These are phyloP conservation scores for Odontothrips loti DNA, from an alignment of 2,888 invertebrate genomes.

Conservation along the genomic window DNA sequence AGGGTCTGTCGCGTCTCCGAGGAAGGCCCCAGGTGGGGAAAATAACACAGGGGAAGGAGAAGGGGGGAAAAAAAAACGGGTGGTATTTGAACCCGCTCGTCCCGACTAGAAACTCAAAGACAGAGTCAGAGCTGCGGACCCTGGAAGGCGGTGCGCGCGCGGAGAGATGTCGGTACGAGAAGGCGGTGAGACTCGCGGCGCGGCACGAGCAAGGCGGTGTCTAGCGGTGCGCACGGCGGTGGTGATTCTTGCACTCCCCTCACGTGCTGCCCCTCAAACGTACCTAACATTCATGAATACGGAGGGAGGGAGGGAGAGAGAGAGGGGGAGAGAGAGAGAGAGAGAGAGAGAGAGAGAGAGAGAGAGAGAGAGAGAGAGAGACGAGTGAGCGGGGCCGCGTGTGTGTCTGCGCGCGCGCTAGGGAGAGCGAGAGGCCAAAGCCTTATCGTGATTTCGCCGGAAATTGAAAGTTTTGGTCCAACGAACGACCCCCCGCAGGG, in stretches of 20 bases:
- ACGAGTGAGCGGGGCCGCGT: no score
- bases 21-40: not conserved
- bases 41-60: not conserved
- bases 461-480: constrained; percentile 22
- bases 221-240: no score
- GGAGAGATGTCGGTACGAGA: not conserved
- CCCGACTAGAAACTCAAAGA: no score
- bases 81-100: no score
- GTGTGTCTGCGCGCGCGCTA: no score
- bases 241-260: constrained; percentile 3
- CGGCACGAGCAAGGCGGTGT: no score
- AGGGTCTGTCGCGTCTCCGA: no score
- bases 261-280: constrained; percentile 11
- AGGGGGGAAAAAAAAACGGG: not conserved
- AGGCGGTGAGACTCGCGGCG: no score
- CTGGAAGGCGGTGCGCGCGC: no score
- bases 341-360: not conserved
- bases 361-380: not conserved
- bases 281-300: constrained; percentile 23
- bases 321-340: not conserved
- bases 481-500: not conserved
- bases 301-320: not conserved
- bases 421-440: not conserved
- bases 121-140: no score
- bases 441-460: constrained; percentile 19